Base-by-base conservation (phyloP, 2,888 invertebrate genomes). In the Balanococcus diminutus region DNA sequence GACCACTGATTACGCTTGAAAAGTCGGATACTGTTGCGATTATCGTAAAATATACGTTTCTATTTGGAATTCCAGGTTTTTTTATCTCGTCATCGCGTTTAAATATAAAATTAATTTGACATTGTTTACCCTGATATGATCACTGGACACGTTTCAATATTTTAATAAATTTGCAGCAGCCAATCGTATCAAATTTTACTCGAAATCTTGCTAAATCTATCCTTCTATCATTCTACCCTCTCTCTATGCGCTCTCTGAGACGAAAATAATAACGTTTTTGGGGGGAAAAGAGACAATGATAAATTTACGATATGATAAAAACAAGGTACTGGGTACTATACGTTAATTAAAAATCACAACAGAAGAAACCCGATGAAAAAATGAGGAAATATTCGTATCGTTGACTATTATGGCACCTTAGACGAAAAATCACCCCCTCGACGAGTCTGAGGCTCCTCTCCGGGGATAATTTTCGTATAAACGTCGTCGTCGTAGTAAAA, bases 61-160 rank as follows among this genome's bases (percentile, higher is more conserved):
- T n/a, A n/a, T n/a, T n/a, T n/a, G n/a, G n/a, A n/a, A n/a, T n/a
- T n/a, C n/a, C n/a, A n/a, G n/a, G 5, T 51, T n/a, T 51, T 51
- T 51, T 19, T 51, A 4, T 1, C 11, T 46, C n/a, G 46, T 3
- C 16, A 3, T 9, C 16, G n/a, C n/a, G n/a, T n/a, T n/a, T n/a
- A n/a, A 61, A 19, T 61, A 61, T 61, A 72, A 72, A 72, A 72
- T 72, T 72, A 72, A 72, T 72, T 72, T 72, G 72, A 72, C 72
- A 31, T 16, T 72, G 72, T 22, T 72, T 72, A 72, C 72, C 72
- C 72, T 72, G 72, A 72, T 72, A 72, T 72, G 31, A 72, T 32
- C 72, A 72, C 72, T 32, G 25, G 22, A 61, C 61, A 61, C 61
- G 51, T 61, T 61, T 3, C 46, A n/a, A 39, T 39, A 8, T 39